phyloP scores from a whole-genome alignment of 2,797 vertebrate genomes.

The Delichon dasypus region DNA sequence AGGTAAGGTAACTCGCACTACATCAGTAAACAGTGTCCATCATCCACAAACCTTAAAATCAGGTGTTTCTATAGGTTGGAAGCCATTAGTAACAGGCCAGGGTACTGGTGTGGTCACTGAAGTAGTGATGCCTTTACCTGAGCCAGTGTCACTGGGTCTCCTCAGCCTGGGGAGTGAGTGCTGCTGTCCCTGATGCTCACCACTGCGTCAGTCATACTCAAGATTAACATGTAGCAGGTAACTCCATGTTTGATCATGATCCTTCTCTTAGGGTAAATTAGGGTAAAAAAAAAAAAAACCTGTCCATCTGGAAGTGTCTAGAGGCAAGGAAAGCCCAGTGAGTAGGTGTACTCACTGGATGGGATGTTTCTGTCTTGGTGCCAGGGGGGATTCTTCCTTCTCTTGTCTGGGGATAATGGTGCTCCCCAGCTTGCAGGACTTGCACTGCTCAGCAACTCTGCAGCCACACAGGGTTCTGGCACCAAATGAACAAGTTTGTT shows the following conservation, averaged over 20 bases:
- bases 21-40: accelerated
- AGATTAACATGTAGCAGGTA: accelerated
- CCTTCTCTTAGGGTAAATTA: neutral
- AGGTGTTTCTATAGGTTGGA: neutral
- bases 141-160: neutral
- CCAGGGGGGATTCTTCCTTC: neutral
- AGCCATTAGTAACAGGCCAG: neutral
- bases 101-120: accelerated
- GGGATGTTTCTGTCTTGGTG: neutral
- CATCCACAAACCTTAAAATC: neutral
- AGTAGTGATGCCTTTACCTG: too few species aligned
- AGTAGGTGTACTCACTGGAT: neutral
- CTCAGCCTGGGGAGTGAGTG: accelerated
- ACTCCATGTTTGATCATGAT: accelerated
- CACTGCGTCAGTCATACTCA: neutral
- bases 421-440: neutral
- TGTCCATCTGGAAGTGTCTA: neutral
- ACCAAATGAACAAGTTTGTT: neutral
- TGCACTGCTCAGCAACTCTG: neutral
- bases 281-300: neutral
- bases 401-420: neutral
- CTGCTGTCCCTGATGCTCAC: too few species aligned
- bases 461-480: neutral
- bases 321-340: neutral
- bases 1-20: neutral